Evolutionary conservation across 2,888 invertebrate genomes (phyloP).

Genomic region (Calameuta filiformis): DNA sequence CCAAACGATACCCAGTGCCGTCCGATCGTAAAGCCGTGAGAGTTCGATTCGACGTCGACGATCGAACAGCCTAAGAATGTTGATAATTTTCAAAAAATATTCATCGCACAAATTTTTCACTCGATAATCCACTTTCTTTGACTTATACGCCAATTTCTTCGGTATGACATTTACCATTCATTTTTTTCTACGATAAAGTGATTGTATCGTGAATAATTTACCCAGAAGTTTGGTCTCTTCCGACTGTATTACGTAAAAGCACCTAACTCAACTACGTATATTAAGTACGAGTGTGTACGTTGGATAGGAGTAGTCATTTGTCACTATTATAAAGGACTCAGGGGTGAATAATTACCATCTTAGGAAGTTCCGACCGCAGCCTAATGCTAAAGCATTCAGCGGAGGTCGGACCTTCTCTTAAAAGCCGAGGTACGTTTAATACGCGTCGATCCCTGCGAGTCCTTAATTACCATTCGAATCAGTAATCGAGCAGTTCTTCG

Average conservation of each 20-base stretch:
- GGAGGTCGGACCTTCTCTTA: not conserved
- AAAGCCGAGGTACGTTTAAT: not conserved
- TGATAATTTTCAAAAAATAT: not conserved
- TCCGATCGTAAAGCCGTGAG: not conserved
- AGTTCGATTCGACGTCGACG: not conserved
- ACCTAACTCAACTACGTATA: not conserved
- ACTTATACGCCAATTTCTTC: not conserved
- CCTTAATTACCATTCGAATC: not conserved
- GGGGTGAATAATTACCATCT: constrained; percentile 56
- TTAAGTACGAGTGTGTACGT: constrained; percentile 7
- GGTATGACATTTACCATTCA: no score
- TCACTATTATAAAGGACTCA: constrained; percentile 61
- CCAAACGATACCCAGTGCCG: not conserved
- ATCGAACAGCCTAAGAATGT: not conserved
- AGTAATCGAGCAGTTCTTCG: not conserved
- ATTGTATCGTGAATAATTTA: not conserved
- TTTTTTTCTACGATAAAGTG: no score
- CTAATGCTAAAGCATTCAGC: not conserved
- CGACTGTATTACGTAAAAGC: not conserved
- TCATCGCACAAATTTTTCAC: accelerated
- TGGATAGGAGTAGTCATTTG: constrained; percentile 43
- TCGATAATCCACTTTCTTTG: no score
- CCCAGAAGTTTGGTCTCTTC: not conserved
- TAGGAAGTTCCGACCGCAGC: constrained; percentile 29
- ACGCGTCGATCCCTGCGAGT: not conserved